Evolutionary conservation across 2,797 vertebrate genomes (phyloP).

Genomic region (Sebastes hubbsi): DNA sequence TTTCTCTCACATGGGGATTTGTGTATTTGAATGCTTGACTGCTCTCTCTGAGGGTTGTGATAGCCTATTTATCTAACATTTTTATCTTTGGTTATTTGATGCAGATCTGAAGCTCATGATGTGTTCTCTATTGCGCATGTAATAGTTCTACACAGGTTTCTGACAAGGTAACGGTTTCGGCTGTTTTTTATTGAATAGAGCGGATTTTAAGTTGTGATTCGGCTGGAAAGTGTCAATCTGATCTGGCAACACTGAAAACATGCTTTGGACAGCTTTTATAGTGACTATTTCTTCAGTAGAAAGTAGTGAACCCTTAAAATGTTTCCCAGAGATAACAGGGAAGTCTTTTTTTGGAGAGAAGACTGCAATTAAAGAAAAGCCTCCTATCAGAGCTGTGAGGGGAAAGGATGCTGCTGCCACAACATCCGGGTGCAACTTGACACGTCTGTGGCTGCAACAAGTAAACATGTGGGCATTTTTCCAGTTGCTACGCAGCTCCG

Average conservation of each 20-base stretch:
- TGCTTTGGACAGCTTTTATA: background rate
- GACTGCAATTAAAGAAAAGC: constrained; percentile 47
- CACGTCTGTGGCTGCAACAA: constrained; percentile 25
- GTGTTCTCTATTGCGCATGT: too few relatives aligned
- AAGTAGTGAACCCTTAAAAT: background rate
- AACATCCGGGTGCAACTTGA: constrained; percentile 44
- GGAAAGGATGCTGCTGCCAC: constrained; percentile 25
- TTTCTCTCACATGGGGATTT: too few relatives aligned
- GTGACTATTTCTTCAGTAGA: background rate
- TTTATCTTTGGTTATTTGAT: too few relatives aligned
- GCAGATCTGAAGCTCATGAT: too few relatives aligned
- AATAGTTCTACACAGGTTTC: constrained; percentile 3
- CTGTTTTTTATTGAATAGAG: too few relatives aligned
- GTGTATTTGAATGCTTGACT: too few relatives aligned
- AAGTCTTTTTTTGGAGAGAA: constrained; percentile 2
- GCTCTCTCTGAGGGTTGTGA: too few relatives aligned
- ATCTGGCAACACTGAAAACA: background rate
- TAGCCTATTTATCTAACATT: too few relatives aligned
- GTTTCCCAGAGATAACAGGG: background rate
- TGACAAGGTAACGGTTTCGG: background rate
- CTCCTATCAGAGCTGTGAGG: constrained; percentile 18
- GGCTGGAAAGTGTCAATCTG: background rate
- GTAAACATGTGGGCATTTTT: constrained; percentile 40
- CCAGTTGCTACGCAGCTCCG: constrained; percentile 21
- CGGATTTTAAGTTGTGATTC: background rate